Evolutionary conservation across 1,140 invertebrate genomes (phyloP).

Genomic region (Drosophila mauritiana): DNA sequence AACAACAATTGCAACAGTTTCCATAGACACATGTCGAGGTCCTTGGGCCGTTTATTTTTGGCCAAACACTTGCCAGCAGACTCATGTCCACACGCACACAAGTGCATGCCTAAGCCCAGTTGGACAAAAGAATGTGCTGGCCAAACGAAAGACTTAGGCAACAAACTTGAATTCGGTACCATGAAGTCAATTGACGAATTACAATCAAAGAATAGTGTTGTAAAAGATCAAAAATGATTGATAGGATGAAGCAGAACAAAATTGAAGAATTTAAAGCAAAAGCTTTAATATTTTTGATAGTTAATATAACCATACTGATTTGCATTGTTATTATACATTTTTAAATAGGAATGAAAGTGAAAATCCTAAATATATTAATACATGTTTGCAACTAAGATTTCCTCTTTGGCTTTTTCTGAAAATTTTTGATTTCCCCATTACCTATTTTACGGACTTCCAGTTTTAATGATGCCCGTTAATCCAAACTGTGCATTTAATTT

Average conservation of each 20-base stretch:
- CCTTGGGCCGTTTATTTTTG: slow-evolving; percentile 50
- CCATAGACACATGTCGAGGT: slow-evolving; percentile 72
- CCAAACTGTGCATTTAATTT: neutral
- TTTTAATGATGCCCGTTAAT: neutral
- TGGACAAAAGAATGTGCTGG: slow-evolving; percentile 31
- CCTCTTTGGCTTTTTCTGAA: too few species aligned
- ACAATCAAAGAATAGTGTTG: slow-evolving; percentile 25
- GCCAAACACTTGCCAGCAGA: slow-evolving; percentile 1
- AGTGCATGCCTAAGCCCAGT: neutral
- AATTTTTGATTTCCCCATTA: neutral
- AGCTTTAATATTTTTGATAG: neutral
- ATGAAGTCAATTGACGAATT: slow-evolving; percentile 30
- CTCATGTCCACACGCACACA: neutral
- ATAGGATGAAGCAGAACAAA: neutral
- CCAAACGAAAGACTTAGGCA: slow-evolving; percentile 74
- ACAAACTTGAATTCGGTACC: slow-evolving; percentile 59
- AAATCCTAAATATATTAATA: too few species aligned
- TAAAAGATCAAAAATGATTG: neutral
- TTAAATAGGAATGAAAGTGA: too few species aligned
- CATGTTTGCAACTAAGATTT: too few species aligned
- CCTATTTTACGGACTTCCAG: neutral
- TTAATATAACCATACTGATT: neutral
- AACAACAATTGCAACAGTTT: slow-evolving; percentile 80
- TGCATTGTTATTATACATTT: neutral
- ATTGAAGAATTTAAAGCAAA: neutral